These are phyloP conservation scores for Sinocyclocheilus maitianheensis DNA, from an alignment of 2,113 vertebrate species.

Conservation along the genomic window DNA sequence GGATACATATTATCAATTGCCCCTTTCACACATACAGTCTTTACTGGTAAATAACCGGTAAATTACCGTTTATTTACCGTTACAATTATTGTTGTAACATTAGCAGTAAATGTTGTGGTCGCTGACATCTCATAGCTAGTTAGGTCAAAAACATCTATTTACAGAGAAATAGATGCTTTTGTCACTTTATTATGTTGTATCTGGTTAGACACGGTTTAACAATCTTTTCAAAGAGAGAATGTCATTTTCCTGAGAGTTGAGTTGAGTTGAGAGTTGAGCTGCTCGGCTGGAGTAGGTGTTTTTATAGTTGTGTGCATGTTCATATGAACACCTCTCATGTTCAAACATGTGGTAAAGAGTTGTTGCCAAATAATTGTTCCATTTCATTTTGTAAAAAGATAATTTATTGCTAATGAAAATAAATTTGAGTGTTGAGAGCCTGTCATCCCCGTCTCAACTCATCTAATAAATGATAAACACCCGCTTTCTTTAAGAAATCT, in stretches of 20 bases:
- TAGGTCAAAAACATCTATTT: not conserved
- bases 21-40: no score
- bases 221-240: constrained; percentile 19
- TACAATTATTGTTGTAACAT: no score
- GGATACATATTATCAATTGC: no score
- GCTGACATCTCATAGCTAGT: not conserved
- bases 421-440: constrained; percentile 45
- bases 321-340: constrained; percentile 44
- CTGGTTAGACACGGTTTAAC: constrained; percentile 36
- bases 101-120: no score
- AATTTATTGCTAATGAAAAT: constrained; percentile 73
- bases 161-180: not conserved
- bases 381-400: constrained; percentile 70
- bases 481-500: not conserved
- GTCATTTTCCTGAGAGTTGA: constrained; percentile 2
- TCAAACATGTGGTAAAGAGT: constrained; percentile 43
- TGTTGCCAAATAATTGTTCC: constrained; percentile 57
- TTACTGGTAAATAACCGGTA: no score
- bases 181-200: not conserved
- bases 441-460: not conserved
- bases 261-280: no score
- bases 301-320: constrained; percentile 39
- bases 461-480: constrained; percentile 26
- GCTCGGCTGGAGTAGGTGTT: constrained; percentile 4
- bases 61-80: no score